Conservation (phyloP, 2,888 invertebrate species). For the Lithophane ornitopus region DNA sequence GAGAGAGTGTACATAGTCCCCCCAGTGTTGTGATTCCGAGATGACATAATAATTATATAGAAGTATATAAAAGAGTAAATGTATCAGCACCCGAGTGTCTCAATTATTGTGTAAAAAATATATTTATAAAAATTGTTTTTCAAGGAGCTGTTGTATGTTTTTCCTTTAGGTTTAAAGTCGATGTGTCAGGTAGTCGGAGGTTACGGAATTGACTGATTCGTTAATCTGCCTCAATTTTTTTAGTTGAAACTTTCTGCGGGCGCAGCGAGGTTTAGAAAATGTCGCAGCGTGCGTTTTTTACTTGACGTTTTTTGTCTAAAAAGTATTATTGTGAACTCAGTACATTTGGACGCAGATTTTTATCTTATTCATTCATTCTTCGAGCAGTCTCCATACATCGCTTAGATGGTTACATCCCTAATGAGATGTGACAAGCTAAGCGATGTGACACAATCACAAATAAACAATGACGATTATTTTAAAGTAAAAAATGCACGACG, state of each 20-base stretch:
- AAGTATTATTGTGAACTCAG: slow-evolving; percentile 29
- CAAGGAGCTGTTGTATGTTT: slow-evolving; percentile 75
- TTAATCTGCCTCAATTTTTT: slow-evolving; percentile 79
- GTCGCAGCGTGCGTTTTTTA: slow-evolving; percentile 67
- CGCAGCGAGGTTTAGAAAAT: slow-evolving; percentile 60
- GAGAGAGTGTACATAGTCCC: slow-evolving; percentile 83
- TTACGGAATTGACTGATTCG: slow-evolving; percentile 83
- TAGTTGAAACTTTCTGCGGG: slow-evolving; percentile 66
- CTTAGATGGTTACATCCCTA: background rate
- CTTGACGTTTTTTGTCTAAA: slow-evolving; percentile 46
- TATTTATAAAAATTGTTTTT: slow-evolving; percentile 71
- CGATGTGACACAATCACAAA: slow-evolving; percentile 26
- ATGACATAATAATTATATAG: slow-evolving; percentile 74
- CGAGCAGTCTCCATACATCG: background rate
- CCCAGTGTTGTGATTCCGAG: slow-evolving; percentile 86
- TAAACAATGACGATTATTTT: slow-evolving; percentile 28
- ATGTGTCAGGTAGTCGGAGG: slow-evolving; percentile 68
- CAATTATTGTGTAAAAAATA: slow-evolving; percentile 71
- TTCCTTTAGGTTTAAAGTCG: slow-evolving; percentile 71
- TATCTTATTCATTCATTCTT: slow-evolving; percentile 38
- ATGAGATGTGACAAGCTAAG: slow-evolving; percentile 16
- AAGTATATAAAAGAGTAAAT: slow-evolving; percentile 64
- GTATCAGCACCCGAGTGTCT: slow-evolving; percentile 69
- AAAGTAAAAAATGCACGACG: slow-evolving; percentile 70
- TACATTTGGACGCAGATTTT: slow-evolving; percentile 35